These are phyloP conservation scores for Cantharis flavilabris DNA, from an alignment of 2,888 invertebrate species.

Conservation along the genomic window DNA sequence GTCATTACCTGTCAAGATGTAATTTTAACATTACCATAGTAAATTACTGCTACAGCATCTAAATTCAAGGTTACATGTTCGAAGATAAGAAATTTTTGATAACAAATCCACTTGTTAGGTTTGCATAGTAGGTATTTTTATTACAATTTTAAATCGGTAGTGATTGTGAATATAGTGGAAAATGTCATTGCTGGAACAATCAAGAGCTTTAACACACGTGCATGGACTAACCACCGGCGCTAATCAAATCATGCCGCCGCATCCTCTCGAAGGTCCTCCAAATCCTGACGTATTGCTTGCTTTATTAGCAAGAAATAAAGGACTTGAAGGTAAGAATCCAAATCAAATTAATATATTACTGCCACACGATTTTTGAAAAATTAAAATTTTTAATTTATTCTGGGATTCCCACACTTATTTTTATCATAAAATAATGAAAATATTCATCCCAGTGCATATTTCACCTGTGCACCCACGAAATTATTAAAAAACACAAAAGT, in stretches of 20 bases:
- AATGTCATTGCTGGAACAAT: conserved; percentile 56
- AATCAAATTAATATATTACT: neutral
- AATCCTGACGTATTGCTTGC: conserved; percentile 86
- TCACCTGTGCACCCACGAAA: neutral
- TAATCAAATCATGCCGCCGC: conserved; percentile 52
- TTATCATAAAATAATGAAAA: neutral
- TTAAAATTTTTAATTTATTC: neutral
- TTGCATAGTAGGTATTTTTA: conserved; percentile 20
- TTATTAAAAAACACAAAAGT: neutral
- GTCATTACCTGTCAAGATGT: conserved; percentile 16
- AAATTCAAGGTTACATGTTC: conserved; percentile 30
- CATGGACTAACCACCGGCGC: conserved; percentile 50
- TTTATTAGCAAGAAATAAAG: conserved; percentile 83
- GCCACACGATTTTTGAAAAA: neutral
- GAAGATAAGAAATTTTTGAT: conserved; percentile 25
- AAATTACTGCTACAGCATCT: conserved; percentile 25
- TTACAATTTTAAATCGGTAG: conserved; percentile 17
- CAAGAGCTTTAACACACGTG: conserved; percentile 50
- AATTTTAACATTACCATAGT: conserved; percentile 13
- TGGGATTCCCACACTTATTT: neutral
- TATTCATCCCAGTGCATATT: neutral
- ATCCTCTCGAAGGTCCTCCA: conserved; percentile 61
- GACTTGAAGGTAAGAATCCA: conserved; percentile 82
- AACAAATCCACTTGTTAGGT: conserved; percentile 19
- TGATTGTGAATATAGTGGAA: conserved; percentile 32